These are phyloP conservation scores for Artemia franciscana DNA, from an alignment of 1,140 invertebrate species.

Conservation along the genomic window DNA sequence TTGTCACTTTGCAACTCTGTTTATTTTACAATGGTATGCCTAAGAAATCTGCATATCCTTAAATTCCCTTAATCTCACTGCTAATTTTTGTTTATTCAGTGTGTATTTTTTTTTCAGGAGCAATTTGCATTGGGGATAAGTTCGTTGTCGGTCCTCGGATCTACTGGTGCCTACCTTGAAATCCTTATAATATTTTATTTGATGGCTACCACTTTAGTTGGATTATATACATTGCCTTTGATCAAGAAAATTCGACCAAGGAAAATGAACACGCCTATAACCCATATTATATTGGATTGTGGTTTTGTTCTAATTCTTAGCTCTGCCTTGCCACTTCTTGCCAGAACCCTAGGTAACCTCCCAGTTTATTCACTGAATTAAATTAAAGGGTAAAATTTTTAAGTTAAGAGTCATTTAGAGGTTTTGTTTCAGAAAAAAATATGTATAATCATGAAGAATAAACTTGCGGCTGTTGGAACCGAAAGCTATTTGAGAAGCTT, in stretches of 20 bases:
- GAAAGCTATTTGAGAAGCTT: too few species aligned
- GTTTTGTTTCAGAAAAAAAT: too few species aligned
- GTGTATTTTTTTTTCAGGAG: constrained; percentile 25
- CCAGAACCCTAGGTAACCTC: constrained; percentile 80
- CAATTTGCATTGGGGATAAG: constrained; percentile 78
- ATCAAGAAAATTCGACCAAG: constrained; percentile 45
- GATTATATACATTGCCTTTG: constrained; percentile 63
- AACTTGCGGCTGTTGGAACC: too few species aligned
- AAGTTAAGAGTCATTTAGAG: too few species aligned
- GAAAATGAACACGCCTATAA: constrained; percentile 55
- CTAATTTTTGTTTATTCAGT: background rate
- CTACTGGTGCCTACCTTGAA: constrained; percentile 64
- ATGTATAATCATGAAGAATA: too few species aligned
- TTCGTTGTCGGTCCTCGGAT: constrained; percentile 72
- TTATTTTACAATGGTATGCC: background rate
- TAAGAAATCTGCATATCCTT: background rate
- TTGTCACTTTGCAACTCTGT: too few species aligned
- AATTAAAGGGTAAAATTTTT: too few species aligned
- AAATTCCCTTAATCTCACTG: background rate
- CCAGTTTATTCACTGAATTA: too few species aligned
- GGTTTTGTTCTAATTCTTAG: constrained; percentile 69
- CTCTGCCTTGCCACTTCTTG: constrained; percentile 78
- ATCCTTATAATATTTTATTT: constrained; percentile 82
- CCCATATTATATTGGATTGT: constrained; percentile 77
- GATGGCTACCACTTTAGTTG: constrained; percentile 72